phyloP scores from a whole-genome alignment of 2,113 vertebrate genomes.

The Dipodomys stephensi region DNA sequence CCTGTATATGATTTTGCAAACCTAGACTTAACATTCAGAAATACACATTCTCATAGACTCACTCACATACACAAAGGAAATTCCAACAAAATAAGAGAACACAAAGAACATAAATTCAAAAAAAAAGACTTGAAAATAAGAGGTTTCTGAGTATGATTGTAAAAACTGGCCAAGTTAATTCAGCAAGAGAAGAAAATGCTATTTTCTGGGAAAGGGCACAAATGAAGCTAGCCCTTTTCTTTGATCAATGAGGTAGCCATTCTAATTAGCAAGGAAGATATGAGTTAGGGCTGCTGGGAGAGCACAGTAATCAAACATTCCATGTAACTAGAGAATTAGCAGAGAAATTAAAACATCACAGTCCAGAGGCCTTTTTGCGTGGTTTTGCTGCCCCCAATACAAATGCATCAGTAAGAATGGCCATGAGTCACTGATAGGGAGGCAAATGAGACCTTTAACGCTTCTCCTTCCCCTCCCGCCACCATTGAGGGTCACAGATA shows the following conservation, averaged over 20 bases:
- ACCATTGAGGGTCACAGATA: neutral
- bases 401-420: neutral
- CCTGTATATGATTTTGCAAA: neutral
- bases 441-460: accelerated
- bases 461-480: accelerated
- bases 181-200: neutral
- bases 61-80: neutral
- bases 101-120: neutral
- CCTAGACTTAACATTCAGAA: neutral
- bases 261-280: neutral
- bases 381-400: neutral
- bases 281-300: neutral
- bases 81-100: neutral
- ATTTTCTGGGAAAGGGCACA: neutral
- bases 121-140: neutral
- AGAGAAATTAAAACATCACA: neutral
- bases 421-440: neutral
- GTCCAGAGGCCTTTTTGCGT: neutral
- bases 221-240: neutral
- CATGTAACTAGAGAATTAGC: neutral
- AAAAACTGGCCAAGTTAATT: neutral
- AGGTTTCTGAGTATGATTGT: neutral
- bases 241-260: neutral
- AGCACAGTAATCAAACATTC: neutral
- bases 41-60: neutral